Evolutionary conservation across 2,797 vertebrate species (phyloP), one percentile per base, ranked within the genome.

Genomic region (Melopsittacus undulatus): DNA sequence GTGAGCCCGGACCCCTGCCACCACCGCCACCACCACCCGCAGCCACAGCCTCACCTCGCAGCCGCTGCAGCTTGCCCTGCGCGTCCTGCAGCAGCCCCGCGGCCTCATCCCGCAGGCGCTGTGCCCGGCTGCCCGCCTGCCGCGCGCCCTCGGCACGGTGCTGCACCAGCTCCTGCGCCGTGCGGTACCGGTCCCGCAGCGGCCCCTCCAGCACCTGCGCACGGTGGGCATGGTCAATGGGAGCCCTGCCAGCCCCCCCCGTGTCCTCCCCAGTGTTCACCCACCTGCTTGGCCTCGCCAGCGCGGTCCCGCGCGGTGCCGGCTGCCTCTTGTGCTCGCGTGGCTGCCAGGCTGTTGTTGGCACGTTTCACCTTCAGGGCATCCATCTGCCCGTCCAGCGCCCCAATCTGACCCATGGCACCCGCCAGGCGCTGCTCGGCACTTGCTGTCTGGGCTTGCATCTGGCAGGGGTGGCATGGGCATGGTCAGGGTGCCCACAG

Each of bases 291-390:
- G 94, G 99, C 99, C 95, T 99, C 99, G 1, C 97, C 96, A 1
- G 99, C 99, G 64, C 99, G 98, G 90, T 98, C 98, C 77, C 98
- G 98, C 0, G 99, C 99, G 43, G 96, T 98, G 36, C 97, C 98
- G n/a, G 99, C 99, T 0, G 98, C 99, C 81, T 99, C 99, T 68
- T 99, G 99, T 4, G 99, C 99, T 5, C 98, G 98, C 0, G 98
- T 98, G 5, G 98, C 99, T 8, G 98, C 98, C 98, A 99, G 97
- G 96, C 98, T 99, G 96, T 99, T 99, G 92, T 98, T 99, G 83
- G 99, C 99, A 7, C 98, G 97, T 95, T 99, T 99, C 95, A 99
- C 98, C 96, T 99, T 99, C 90, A 99, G 98, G 40, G 96, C 95
- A 2, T 98, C 98, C 5, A 99, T 98, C 84, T 99, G 98, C 57